Evolutionary conservation across 2,888 invertebrate genomes (phyloP).

Genomic region (Heliconius aoede): DNA sequence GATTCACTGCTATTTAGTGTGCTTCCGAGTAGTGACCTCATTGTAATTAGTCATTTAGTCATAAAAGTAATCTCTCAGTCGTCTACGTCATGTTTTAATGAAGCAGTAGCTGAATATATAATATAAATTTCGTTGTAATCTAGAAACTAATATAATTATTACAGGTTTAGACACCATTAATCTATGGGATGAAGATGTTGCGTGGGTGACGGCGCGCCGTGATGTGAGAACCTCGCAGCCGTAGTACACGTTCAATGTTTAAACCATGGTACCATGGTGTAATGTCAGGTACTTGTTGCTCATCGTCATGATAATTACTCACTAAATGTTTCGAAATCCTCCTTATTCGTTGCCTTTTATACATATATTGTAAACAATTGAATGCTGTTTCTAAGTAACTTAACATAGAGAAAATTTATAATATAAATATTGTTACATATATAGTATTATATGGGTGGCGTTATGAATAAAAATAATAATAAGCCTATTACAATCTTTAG

Average conservation of each 20-base stretch:
- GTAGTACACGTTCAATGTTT: neutral
- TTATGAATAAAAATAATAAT: no score
- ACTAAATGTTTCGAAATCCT: slow-evolving; percentile 16
- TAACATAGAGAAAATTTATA: no score
- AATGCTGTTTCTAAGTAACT: no score
- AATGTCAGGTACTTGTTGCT: neutral
- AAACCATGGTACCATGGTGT: no score
- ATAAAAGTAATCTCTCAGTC: slow-evolving; percentile 6
- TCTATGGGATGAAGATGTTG: neutral
- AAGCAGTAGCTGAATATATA: neutral
- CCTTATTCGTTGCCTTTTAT: neutral
- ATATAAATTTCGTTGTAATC: neutral
- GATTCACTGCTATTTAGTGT: neutral
- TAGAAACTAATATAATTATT: neutral
- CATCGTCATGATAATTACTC: slow-evolving; percentile 23
- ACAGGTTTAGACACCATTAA: neutral
- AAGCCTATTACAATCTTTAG: no score
- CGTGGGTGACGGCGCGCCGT: neutral
- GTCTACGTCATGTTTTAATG: neutral
- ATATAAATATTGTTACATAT: no score
- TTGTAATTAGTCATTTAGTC: neutral
- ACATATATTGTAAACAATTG: no score
- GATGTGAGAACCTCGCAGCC: slow-evolving; percentile 10
- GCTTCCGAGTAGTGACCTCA: slow-evolving; percentile 13
- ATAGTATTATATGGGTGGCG: no score